A percentile compares a stretch with the other conserved stretches of the same genome.
These are phyloP conservation scores for Hemicordylus capensis DNA, from an alignment of 2,113 vertebrate species.

Conservation along the genomic window DNA sequence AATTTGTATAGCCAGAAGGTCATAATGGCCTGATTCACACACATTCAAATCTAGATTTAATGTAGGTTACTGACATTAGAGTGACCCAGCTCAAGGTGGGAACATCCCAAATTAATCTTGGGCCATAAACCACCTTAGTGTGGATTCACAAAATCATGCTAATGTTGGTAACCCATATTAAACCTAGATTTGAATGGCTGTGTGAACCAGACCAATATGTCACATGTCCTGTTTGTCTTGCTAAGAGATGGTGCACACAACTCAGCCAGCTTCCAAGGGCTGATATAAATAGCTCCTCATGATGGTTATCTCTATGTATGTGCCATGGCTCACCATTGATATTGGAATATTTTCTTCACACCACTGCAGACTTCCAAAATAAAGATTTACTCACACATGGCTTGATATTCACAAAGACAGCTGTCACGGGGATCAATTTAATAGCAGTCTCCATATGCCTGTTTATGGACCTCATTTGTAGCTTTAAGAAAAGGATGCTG, in stretches of 20 bases:
- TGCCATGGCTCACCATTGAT: background rate
- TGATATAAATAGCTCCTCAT: background rate
- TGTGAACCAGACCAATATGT: no score
- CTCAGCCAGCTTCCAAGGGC: no score
- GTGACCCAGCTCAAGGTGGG: no score
- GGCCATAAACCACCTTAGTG: no score
- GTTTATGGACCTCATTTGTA: background rate
- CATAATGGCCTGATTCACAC: background rate
- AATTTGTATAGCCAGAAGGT: background rate
- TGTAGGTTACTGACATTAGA: no score
- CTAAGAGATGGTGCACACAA: background rate
- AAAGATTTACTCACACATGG: background rate
- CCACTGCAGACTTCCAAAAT: background rate
- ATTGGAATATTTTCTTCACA: background rate
- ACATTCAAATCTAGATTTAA: no score
- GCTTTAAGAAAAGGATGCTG: background rate
- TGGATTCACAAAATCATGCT: no score
- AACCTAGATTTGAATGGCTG: no score
- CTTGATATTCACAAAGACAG: background rate
- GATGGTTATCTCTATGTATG: background rate
- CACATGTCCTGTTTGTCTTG: background rate
- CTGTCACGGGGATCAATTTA: background rate
- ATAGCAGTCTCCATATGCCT: background rate
- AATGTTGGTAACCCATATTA: no score
- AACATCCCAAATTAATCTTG: no score